phyloP scores from a whole-genome alignment of 2,888 invertebrate genomes.

The Sphaeridia pumilis region DNA sequence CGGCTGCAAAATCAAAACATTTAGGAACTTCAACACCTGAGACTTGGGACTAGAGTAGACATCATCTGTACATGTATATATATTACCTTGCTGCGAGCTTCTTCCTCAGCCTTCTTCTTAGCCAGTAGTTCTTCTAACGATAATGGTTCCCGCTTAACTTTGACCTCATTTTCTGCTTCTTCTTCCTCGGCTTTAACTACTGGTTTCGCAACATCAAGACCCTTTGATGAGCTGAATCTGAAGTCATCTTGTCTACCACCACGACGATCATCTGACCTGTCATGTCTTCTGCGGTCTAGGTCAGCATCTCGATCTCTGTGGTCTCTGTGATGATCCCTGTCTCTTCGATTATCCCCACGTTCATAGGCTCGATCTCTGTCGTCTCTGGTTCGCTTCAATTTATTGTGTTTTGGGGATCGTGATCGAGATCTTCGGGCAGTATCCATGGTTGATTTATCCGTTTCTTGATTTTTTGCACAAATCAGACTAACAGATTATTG shows the following conservation, averaged over 20 bases:
- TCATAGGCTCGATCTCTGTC: neutral
- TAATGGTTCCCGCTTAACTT: slow-evolving; percentile 64
- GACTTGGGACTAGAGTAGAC: too few relatives aligned
- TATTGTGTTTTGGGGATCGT: neutral
- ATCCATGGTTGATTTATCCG: too few relatives aligned
- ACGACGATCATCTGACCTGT: neutral
- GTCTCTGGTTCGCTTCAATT: neutral
- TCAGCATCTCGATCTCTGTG: too few relatives aligned
- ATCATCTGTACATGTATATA: too few relatives aligned
- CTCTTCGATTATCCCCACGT: too few relatives aligned
- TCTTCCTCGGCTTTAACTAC: slow-evolving; percentile 34
- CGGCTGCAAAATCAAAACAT: slow-evolving; percentile 51
- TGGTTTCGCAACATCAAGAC: neutral
- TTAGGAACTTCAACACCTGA: too few relatives aligned
- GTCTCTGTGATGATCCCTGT: slow-evolving; percentile 11
- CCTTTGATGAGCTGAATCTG: too few relatives aligned
- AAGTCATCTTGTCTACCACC: too few relatives aligned
- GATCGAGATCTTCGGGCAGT: neutral
- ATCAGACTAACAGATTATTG: too few relatives aligned
- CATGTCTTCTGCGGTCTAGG: neutral
- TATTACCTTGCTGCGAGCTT: slow-evolving; percentile 70
- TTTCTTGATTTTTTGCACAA: too few relatives aligned
- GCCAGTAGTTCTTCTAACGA: slow-evolving; percentile 90
- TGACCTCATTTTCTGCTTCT: slow-evolving; percentile 38
- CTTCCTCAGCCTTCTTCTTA: slow-evolving; percentile 92